These are phyloP conservation scores for Amiota communis DNA, from an alignment of 2,888 invertebrate species.

Conservation along the genomic window DNA sequence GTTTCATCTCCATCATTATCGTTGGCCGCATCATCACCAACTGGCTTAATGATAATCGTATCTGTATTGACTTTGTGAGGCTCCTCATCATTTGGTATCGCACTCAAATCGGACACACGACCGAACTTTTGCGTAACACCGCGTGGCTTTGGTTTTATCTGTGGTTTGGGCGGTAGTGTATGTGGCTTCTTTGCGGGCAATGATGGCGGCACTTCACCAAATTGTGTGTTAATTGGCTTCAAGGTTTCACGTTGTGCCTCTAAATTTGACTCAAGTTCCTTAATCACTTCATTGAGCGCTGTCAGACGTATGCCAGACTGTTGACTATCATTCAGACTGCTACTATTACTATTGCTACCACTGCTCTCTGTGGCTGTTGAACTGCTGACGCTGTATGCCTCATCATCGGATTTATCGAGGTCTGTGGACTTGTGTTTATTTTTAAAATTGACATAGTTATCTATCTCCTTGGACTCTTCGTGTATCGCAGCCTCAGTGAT, in stretches of 20 bases:
- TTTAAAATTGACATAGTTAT: conserved; percentile 82
- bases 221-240: conserved; percentile 50
- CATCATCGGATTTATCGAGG: conserved; percentile 69
- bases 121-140: conserved; percentile 70
- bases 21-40: conserved; percentile 38
- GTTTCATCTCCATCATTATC: conserved; percentile 73
- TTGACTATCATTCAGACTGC: conserved; percentile 68
- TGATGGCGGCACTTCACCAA: conserved; percentile 69
- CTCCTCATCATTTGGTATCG: conserved; percentile 55
- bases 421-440: conserved; percentile 81
- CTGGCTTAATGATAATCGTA: conserved; percentile 71
- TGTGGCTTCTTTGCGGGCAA: conserved; percentile 73
- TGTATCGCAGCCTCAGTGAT: conserved; percentile 87
- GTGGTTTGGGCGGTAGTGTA: conserved; percentile 72
- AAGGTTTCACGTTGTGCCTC: conserved; percentile 61
- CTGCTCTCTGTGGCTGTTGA: conserved; percentile 60
- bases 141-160: conserved; percentile 76
- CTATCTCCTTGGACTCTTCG: conserved; percentile 88
- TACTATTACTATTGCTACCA: conserved; percentile 66
- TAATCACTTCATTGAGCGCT: conserved; percentile 65
- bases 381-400: conserved; percentile 74
- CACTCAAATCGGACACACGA: conserved; percentile 72
- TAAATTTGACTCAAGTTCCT: conserved; percentile 65
- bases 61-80: conserved; percentile 64
- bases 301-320: conserved; percentile 58